Conservation (phyloP, 2,113 vertebrate species). For the Tor tambroides region DNA sequence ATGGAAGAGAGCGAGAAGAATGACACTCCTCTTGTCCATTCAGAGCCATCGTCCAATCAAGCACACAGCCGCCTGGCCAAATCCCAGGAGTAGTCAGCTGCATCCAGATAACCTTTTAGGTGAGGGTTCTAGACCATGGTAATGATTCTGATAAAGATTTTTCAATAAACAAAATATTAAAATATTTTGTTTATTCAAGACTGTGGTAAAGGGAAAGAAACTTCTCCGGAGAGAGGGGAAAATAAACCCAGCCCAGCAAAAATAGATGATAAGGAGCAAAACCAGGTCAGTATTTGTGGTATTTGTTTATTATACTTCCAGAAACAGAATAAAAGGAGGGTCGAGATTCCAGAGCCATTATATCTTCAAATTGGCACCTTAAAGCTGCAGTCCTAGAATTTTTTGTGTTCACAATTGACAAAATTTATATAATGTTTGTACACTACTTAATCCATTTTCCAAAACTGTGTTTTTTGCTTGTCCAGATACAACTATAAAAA, state of each 20-base stretch:
- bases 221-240: conserved; percentile 78
- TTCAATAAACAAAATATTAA: background rate
- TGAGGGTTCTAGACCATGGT: conserved; percentile 50
- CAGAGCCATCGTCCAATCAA: conserved; percentile 67
- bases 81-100: conserved; percentile 65
- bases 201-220: conserved; percentile 76
- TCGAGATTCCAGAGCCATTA: background rate
- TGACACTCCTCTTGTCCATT: conserved; percentile 64
- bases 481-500: too few species aligned
- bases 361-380: background rate
- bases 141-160: background rate
- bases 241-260: conserved; percentile 69
- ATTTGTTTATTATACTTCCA: background rate
- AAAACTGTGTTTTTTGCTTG: too few species aligned
- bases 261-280: conserved; percentile 80
- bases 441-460: too few species aligned
- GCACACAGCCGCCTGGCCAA: conserved; percentile 65
- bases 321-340: background rate
- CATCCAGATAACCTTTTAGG: conserved; percentile 67
- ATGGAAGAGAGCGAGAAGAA: conserved; percentile 76
- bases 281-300: conserved; percentile 75
- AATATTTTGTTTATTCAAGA: conserved; percentile 63
- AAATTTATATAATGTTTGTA: too few species aligned
- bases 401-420: too few species aligned
- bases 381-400: too few species aligned